Percentiles rank a stretch among this genome's conserved stretches.
phyloP scores from a whole-genome alignment of 2,113 vertebrate species.

The Tapirus terrestris region DNA sequence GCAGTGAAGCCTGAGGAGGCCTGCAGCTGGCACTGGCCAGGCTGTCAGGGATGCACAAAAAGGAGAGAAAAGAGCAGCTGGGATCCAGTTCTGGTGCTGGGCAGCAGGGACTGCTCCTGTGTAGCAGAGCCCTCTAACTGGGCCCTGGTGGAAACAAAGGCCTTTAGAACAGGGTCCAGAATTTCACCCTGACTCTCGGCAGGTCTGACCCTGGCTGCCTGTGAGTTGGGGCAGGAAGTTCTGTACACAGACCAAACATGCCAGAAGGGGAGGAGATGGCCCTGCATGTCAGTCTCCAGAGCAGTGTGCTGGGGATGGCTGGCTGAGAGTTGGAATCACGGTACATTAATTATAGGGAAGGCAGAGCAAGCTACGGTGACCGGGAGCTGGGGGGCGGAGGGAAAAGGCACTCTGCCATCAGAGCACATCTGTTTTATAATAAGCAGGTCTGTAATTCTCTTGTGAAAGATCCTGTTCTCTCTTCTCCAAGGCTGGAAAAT shows the following conservation, averaged over 20 bases:
- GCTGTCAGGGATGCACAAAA: background rate
- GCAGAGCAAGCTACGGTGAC: slow-evolving; percentile 47
- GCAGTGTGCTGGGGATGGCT: slow-evolving; percentile 26
- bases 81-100: slow-evolving; percentile 62
- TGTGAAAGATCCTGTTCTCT: slow-evolving; percentile 79
- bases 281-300: slow-evolving; percentile 7
- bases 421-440: slow-evolving; percentile 83
- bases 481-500: slow-evolving; percentile 76
- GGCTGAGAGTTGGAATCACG: background rate
- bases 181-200: background rate
- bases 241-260: background rate
- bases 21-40: background rate
- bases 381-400: slow-evolving; percentile 67
- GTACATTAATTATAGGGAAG: slow-evolving; percentile 1
- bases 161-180: background rate
- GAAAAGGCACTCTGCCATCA: slow-evolving; percentile 84
- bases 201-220: background rate
- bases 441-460: slow-evolving; percentile 78
- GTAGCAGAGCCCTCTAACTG: slow-evolving; percentile 22
- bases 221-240: background rate
- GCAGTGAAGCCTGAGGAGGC: background rate
- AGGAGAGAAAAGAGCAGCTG: background rate
- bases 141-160: slow-evolving; percentile 56
- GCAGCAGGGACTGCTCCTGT: slow-evolving; percentile 52
- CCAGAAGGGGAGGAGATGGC: background rate